phyloP scores from a whole-genome alignment of 2,797 vertebrate species.

The Coluber constrictor region DNA sequence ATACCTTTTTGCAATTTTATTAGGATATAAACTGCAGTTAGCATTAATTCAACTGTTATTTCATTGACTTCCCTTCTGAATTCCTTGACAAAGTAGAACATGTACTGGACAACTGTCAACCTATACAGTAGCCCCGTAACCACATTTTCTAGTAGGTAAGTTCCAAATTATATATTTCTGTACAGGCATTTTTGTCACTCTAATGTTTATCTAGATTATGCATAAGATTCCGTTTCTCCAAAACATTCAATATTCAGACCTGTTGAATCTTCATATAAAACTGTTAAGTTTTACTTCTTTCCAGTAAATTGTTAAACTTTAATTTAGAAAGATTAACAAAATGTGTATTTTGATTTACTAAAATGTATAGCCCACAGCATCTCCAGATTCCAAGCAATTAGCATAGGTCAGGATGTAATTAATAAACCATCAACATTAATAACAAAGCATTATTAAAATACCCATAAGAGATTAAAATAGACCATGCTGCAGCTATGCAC shows the following conservation, averaged over 20 bases:
- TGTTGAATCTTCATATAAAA: constrained; percentile 22
- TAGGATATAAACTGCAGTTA: neutral
- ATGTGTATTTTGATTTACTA: neutral
- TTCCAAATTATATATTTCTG: neutral
- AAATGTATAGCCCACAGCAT: neutral
- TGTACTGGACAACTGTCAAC: neutral
- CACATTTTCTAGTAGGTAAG: neutral
- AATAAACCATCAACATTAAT: neutral
- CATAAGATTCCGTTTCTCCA: neutral
- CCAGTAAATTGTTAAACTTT: constrained; percentile 13
- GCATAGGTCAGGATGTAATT: neutral
- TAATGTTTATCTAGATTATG: neutral
- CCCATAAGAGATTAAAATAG: neutral
- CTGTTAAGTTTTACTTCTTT: constrained; percentile 18
- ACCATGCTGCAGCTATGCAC: neutral
- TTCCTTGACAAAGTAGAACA: neutral
- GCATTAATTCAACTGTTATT: neutral
- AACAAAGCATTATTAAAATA: neutral
- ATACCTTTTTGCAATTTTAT: neutral
- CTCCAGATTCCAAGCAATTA: neutral
- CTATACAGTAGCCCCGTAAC: neutral
- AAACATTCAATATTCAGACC: constrained; percentile 8
- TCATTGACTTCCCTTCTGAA: neutral
- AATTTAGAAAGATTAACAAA: constrained; percentile 29
- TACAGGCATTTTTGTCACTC: neutral